These are phyloP conservation scores for Leptonema lineaticorne DNA, from an alignment of 1,140 invertebrate species.

Conservation along the genomic window DNA sequence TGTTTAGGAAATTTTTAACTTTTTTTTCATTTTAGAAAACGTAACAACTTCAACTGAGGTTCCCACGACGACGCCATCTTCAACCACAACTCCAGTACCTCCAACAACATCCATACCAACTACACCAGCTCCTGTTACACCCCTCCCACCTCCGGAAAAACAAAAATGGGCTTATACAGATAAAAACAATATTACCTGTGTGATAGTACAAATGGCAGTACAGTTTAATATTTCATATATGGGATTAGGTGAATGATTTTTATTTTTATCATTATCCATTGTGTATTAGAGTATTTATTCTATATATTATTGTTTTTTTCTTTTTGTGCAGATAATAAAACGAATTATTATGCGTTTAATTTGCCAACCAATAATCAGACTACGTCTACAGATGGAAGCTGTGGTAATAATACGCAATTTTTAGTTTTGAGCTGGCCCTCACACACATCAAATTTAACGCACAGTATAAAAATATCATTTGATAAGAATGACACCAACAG, in stretches of 20 bases:
- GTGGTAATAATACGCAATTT: conserved; percentile 50
- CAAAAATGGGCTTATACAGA: conserved; percentile 58
- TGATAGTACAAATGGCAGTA: conserved; percentile 63
- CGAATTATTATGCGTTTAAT: conserved; percentile 47
- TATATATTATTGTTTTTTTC: conserved; percentile 2
- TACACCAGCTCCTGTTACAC: conserved; percentile 44
- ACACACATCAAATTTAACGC: conserved; percentile 36
- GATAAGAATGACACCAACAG: conserved; percentile 51
- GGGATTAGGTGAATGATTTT: conserved; percentile 45
- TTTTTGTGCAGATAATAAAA: conserved; percentile 38
- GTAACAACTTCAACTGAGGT: background rate
- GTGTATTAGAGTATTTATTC: no score
- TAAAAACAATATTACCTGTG: conserved; percentile 53
- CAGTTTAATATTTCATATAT: conserved; percentile 62
- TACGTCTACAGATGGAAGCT: conserved; percentile 48
- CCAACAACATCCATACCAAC: conserved; percentile 47
- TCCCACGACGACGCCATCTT: conserved; percentile 21
- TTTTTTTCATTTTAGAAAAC: no score
- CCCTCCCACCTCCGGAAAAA: conserved; percentile 51
- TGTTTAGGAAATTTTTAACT: no score
- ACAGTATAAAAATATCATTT: conserved; percentile 54
- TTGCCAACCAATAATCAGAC: conserved; percentile 50
- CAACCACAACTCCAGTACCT: conserved; percentile 42
- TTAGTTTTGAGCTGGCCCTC: conserved; percentile 53
- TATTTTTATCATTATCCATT: conserved; percentile 30